phyloP scores from a whole-genome alignment of 2,797 vertebrate species.

The Intellagama lesueurii region DNA sequence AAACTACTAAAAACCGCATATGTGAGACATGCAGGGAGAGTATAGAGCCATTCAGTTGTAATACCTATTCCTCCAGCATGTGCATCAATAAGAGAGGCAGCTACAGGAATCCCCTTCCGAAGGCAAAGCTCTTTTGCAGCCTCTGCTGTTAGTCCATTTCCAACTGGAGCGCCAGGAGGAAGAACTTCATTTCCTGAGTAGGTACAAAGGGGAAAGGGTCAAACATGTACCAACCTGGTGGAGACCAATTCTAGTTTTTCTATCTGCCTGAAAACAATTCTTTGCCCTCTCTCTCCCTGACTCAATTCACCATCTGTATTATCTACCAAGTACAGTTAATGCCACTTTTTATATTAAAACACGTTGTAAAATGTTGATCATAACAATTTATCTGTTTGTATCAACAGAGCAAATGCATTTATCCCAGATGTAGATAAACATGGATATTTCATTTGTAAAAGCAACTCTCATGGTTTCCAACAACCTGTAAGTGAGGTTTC shows the following conservation, averaged over 20 bases:
- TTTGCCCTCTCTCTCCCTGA: constrained; percentile 21
- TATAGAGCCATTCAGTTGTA: neutral
- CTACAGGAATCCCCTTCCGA: constrained; percentile 86
- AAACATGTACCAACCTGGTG: constrained; percentile 69
- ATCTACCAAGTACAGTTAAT: neutral
- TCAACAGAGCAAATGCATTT: constrained; percentile 16
- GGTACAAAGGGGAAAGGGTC: constrained; percentile 67
- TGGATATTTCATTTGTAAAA: neutral
- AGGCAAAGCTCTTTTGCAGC: constrained; percentile 89
- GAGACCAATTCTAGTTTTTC: constrained; percentile 59
- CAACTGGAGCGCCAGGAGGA: constrained; percentile 87
- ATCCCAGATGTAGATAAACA: neutral
- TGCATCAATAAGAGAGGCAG: constrained; percentile 93
- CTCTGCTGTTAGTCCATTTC: constrained; percentile 84
- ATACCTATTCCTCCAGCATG: constrained; percentile 96
- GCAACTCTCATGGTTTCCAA: neutral
- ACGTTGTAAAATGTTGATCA: neutral
- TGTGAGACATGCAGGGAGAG: neutral
- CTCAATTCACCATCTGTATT: neutral
- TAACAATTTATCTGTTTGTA: neutral
- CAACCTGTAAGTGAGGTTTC: neutral
- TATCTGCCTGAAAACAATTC: constrained; percentile 47
- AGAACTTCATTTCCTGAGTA: constrained; percentile 85
- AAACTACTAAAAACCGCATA: neutral
- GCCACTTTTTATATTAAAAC: neutral